phyloP scores from a whole-genome alignment of 2,888 invertebrate genomes.

The Drosophila maculinotata region DNA sequence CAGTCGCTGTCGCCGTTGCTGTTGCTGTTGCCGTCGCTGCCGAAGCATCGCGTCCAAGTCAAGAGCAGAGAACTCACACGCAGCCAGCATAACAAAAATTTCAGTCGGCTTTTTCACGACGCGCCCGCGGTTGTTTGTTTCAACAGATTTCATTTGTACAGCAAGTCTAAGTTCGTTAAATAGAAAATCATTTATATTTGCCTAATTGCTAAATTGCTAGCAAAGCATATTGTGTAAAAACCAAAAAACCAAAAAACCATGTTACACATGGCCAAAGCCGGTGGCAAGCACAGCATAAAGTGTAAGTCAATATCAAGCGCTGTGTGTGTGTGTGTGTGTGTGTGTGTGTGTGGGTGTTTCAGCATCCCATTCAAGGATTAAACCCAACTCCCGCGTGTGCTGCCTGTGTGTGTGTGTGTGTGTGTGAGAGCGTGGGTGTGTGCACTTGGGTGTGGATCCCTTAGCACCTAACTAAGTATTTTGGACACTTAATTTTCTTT shows the following conservation, averaged over 20 bases:
- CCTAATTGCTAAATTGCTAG: too few relatives aligned
- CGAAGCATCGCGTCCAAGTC: slow-evolving; percentile 41
- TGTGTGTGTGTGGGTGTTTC: not conserved
- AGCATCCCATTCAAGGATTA: slow-evolving; percentile 44
- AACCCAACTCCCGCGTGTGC: slow-evolving; percentile 26
- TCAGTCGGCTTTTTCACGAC: slow-evolving; percentile 80
- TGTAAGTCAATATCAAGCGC: slow-evolving; percentile 34
- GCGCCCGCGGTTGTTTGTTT: slow-evolving; percentile 74
- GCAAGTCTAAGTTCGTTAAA: slow-evolving; percentile 27
- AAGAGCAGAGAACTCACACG: slow-evolving; percentile 65
- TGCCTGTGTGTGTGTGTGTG: not conserved
- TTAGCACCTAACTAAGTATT: slow-evolving; percentile 25
- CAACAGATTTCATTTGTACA: slow-evolving; percentile 46
- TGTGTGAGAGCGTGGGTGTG: not conserved
- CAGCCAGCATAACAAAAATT: slow-evolving; percentile 73
- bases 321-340: slow-evolving; percentile 4
- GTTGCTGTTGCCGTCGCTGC: not conserved
- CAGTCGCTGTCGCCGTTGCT: slow-evolving; percentile 20
- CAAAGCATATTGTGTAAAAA: slow-evolving; percentile 18
- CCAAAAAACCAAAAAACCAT: slow-evolving; percentile 5
- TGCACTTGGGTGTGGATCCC: slow-evolving; percentile 13
- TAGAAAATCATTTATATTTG: slow-evolving; percentile 18
- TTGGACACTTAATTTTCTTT: slow-evolving; percentile 58
- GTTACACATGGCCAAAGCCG: slow-evolving; percentile 9
- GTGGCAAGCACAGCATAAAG: slow-evolving; percentile 1